Evolutionary conservation across 2,113 vertebrate species (phyloP).

Genomic region (Siniperca knerii): DNA sequence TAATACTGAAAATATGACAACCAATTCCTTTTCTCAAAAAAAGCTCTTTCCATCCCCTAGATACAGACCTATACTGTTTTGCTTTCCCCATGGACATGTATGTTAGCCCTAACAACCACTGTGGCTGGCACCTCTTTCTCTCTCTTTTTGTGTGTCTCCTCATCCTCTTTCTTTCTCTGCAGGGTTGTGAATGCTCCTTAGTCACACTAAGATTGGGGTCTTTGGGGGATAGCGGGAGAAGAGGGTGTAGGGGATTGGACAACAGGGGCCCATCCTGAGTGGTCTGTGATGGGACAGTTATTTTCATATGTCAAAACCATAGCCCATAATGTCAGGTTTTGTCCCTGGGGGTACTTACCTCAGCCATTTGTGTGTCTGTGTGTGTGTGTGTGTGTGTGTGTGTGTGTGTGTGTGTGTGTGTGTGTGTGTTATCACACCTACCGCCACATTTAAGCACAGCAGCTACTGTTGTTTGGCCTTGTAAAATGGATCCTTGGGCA

Average conservation of each 20-base stretch:
- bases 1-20: not conserved
- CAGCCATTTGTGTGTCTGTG: slow-evolving; percentile 13
- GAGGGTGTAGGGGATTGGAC: not conserved
- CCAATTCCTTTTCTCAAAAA: not conserved
- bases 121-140: not conserved
- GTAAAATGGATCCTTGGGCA: slow-evolving; percentile 53
- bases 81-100: not conserved
- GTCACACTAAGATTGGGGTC: not conserved
- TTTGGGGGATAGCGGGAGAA: not conserved
- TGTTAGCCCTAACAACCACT: not conserved
- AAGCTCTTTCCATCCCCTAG: not conserved
- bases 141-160: slow-evolving; percentile 7
- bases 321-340: slow-evolving; percentile 7
- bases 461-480: slow-evolving; percentile 50
- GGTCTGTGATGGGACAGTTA: slow-evolving; percentile 34
- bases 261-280: slow-evolving; percentile 9
- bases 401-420: slow-evolving; percentile 34
- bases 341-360: slow-evolving; percentile 24
- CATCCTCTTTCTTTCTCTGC: not conserved
- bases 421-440: slow-evolving; percentile 14
- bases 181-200: not conserved
- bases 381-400: not conserved
- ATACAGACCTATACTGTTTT: not conserved
- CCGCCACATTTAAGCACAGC: slow-evolving; percentile 35
- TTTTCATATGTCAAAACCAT: slow-evolving; percentile 51